A percentile compares a stretch with the other conserved stretches of the same genome.
phyloP scores from a whole-genome alignment of 2,888 invertebrate genomes.

The Cerastis leucographa region DNA sequence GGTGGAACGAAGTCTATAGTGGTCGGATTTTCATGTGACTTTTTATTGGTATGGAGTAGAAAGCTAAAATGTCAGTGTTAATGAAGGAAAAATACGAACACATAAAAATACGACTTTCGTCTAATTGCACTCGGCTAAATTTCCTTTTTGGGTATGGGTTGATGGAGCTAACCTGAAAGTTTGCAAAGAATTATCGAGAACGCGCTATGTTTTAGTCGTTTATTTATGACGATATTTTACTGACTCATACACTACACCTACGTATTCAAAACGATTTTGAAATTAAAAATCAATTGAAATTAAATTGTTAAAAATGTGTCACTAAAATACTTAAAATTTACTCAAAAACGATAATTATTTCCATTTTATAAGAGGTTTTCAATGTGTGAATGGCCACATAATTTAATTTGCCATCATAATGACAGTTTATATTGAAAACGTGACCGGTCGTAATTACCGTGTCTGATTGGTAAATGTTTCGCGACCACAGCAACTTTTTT shows the following conservation, averaged over 20 bases:
- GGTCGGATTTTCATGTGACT: too few relatives aligned
- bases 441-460: slow-evolving; percentile 79
- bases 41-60: too few relatives aligned
- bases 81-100: too few relatives aligned
- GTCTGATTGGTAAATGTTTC: slow-evolving; percentile 77
- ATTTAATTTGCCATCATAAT: slow-evolving; percentile 74
- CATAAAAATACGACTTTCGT: too few relatives aligned
- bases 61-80: too few relatives aligned
- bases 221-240: background rate
- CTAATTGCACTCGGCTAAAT: too few relatives aligned
- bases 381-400: slow-evolving; percentile 49
- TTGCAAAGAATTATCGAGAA: background rate
- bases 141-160: too few relatives aligned
- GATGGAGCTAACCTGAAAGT: background rate
- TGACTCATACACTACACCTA: background rate
- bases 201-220: background rate
- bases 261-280: background rate
- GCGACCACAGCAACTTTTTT: slow-evolving; percentile 59
- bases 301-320: background rate
- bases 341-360: slow-evolving; percentile 25
- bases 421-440: slow-evolving; percentile 77
- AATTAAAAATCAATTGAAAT: background rate
- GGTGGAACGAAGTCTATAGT: too few relatives aligned
- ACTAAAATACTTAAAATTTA: slow-evolving; percentile 22
- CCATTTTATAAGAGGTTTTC: slow-evolving; percentile 30